Evolutionary conservation across 2,888 invertebrate genomes (phyloP).

Genomic region (Resseliella maxima): DNA sequence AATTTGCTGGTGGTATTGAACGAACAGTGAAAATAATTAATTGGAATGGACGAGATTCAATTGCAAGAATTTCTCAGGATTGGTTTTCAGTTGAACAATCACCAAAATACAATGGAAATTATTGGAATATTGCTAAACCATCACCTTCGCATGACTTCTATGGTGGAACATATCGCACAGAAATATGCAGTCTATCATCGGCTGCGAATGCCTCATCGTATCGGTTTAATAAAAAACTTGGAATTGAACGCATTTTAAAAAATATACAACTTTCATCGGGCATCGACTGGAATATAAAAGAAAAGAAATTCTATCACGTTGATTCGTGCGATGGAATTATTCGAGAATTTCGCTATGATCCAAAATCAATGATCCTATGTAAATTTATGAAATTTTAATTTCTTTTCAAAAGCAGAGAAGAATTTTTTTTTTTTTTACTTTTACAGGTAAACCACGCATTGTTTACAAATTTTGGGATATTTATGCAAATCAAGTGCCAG

Average conservation of each 20-base stretch:
- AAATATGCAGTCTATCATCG: background rate
- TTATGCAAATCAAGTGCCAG: background rate
- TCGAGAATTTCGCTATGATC: background rate
- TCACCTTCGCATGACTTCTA: background rate
- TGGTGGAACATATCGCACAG: constrained; percentile 20
- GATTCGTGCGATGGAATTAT: background rate
- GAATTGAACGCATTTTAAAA: background rate
- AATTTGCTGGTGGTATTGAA: background rate
- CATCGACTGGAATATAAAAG: background rate
- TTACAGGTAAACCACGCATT: background rate
- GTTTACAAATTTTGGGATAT: background rate
- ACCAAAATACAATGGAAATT: background rate
- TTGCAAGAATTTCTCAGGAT: background rate
- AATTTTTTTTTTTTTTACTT: background rate
- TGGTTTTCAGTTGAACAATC: background rate
- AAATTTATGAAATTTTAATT: background rate
- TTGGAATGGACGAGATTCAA: background rate
- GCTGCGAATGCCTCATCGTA: background rate
- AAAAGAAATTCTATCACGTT: background rate
- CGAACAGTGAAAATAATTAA: background rate
- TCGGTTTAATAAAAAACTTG: background rate
- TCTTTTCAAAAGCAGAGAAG: background rate
- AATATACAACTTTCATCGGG: background rate
- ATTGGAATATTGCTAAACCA: background rate
- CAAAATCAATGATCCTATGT: background rate